Conservation (phyloP, 2,797 vertebrate species). For the Todus mexicanus region DNA sequence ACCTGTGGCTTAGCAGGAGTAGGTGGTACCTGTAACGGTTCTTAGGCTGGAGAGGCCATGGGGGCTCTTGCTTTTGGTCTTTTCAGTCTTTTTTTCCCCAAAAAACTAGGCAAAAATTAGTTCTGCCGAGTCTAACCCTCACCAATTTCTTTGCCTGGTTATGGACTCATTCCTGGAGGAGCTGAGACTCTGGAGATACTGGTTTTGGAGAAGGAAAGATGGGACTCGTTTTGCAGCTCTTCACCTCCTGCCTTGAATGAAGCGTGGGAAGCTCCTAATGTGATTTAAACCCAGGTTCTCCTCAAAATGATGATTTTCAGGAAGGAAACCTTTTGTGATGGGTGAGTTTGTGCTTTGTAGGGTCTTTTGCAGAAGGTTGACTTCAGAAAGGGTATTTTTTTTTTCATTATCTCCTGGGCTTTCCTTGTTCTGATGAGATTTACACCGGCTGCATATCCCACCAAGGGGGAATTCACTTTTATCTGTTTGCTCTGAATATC, state of each 20-base stretch:
- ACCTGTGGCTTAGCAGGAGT: background rate
- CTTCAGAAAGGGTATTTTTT: rapidly evolving
- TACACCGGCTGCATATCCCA: rapidly evolving
- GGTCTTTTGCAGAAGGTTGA: background rate
- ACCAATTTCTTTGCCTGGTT: background rate
- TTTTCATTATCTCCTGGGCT: background rate
- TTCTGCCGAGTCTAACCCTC: rapidly evolving
- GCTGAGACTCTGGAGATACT: no score
- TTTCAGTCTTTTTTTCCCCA: background rate
- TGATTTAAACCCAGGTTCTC: rapidly evolving
- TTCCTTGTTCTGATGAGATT: background rate
- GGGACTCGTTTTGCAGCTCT: background rate
- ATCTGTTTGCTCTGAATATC: background rate
- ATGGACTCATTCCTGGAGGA: rapidly evolving
- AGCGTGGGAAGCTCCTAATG: rapidly evolving
- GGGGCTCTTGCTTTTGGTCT: rapidly evolving
- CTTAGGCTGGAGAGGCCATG: rapidly evolving
- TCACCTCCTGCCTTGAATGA: background rate
- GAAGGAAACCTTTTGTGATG: background rate
- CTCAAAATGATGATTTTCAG: background rate
- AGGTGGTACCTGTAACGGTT: rapidly evolving
- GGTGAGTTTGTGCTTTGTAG: background rate
- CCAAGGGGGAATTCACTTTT: background rate
- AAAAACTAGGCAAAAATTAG: background rate
- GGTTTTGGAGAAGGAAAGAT: background rate